These are phyloP conservation scores for Drosophila leontia DNA, from an alignment of 1,140 invertebrate genomes.

Conservation along the genomic window DNA sequence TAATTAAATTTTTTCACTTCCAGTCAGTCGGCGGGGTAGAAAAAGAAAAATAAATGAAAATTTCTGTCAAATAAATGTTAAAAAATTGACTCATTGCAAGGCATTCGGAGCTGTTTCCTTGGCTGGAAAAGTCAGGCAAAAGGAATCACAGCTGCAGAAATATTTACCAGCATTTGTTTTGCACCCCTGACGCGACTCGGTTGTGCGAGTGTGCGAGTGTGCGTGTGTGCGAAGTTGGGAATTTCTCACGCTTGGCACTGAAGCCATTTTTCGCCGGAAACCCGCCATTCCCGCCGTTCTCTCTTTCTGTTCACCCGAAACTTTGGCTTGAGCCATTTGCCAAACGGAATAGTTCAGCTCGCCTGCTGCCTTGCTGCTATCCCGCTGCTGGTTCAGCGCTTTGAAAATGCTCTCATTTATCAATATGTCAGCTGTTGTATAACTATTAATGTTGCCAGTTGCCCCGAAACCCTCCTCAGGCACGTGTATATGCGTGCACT, in stretches of 20 bases:
- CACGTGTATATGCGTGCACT: conserved; percentile 32
- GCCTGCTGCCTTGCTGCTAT: conserved; percentile 19
- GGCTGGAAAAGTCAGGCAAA: conserved; percentile 28
- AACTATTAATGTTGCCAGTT: conserved; percentile 73
- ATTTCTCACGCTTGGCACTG: conserved; percentile 75
- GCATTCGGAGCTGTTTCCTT: conserved; percentile 25
- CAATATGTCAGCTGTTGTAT: conserved; percentile 83
- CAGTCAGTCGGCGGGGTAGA: background rate
- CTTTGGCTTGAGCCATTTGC: conserved; percentile 63
- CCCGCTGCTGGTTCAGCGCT: conserved; percentile 43
- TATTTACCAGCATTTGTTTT: conserved; percentile 79
- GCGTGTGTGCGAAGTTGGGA: conserved; percentile 34
- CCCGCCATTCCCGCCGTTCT: conserved; percentile 10
- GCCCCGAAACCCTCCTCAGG: conserved; percentile 5
- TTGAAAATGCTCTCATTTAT: conserved; percentile 79
- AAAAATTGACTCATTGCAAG: conserved; percentile 81
- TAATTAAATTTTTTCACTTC: conserved; percentile 75
- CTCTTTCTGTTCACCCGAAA: conserved; percentile 5
- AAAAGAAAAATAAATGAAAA: conserved; percentile 72
- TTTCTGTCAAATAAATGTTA: conserved; percentile 84
- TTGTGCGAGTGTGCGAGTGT: conserved; percentile 23
- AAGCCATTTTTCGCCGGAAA: conserved; percentile 71
- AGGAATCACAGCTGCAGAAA: conserved; percentile 80
- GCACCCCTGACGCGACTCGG: conserved; percentile 34
- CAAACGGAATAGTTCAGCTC: conserved; percentile 68